phyloP scores from a whole-genome alignment of 2,888 invertebrate species.

The Ashinkailepas kermadecensis region DNA sequence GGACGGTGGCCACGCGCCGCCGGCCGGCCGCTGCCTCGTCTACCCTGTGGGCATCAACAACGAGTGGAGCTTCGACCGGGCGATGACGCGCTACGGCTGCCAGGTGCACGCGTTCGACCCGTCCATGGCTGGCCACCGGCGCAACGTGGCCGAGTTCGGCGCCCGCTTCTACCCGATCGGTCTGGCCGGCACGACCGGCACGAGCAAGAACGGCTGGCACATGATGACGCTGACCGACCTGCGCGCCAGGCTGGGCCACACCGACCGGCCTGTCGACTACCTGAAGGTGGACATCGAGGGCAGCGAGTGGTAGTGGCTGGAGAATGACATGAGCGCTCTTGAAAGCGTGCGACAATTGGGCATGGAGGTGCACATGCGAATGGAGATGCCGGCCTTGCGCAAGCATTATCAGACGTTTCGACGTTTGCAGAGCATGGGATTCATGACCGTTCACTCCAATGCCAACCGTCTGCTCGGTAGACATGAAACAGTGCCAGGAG shows the following conservation, averaged over 20 bases:
- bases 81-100: neutral
- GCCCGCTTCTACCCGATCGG: no score
- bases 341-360: neutral
- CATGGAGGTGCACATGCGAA: neutral
- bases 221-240: no score
- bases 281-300: no score
- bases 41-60: neutral
- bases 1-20: neutral
- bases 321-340: neutral
- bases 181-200: no score
- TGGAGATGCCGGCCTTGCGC: neutral
- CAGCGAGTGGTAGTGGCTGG: neutral
- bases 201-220: no score
- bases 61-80: constrained; percentile 10
- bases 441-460: no score
- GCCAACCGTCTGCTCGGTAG: no score
- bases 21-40: neutral
- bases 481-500: no score
- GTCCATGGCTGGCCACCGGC: neutral
- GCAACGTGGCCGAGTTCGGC: neutral
- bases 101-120: constrained; percentile 1
- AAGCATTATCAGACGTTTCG: neutral
- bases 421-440: no score
- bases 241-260: no score
- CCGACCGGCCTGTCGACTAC: no score